Evolutionary conservation across 2,113 vertebrate genomes (phyloP), one percentile per base, ranked within the genome.

Genomic region (Nycticryphes semicollaris): DNA sequence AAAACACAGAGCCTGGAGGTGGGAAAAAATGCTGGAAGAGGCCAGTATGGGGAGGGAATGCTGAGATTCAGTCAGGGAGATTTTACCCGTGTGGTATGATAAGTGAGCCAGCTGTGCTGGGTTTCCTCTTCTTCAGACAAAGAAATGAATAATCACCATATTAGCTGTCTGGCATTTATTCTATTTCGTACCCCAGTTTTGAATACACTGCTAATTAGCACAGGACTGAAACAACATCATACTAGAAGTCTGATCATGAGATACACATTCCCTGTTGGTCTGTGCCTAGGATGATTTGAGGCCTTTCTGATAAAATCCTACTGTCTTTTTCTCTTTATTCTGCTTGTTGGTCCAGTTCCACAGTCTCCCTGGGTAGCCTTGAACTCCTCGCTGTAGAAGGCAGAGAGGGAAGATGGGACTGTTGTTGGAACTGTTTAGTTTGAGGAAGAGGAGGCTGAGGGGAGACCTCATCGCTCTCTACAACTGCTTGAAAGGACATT

Each of bases 1-100:
- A 89, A 93, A 97, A 75, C 50, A 74, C 24, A 84, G 85, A 77
- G 75, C 90, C 94, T 7, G 66, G 27, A 96, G 94, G 51, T 93
- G 64, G 68, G 69, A 93, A 73, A 33, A 83, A 86, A 69, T 64
- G 27, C 70, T 83, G 64, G 51, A 77, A 53, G 82, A 90, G 93
- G 91, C 89, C 39, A 25, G 39, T 10, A 37, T 57, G 25, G 77
- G 84, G 68, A 81, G 62, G 13, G 48, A 56, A 43, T 82, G 69
- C 48, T 82, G 66, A n/a, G 50, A 66, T 33, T 62, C 73, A 63
- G 45, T 59, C 51, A 56, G 78, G 80, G 68, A 75, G 53, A 43
- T 76, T 92, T 95, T 87, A 74, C 62, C 51, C n/a, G 4, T 83
- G 70, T 67, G 66, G 28, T 73, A 9, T 66, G 48, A 74, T 73